Conservation (phyloP, 2,797 vertebrate genomes). For the Chrosomus eos region DNA sequence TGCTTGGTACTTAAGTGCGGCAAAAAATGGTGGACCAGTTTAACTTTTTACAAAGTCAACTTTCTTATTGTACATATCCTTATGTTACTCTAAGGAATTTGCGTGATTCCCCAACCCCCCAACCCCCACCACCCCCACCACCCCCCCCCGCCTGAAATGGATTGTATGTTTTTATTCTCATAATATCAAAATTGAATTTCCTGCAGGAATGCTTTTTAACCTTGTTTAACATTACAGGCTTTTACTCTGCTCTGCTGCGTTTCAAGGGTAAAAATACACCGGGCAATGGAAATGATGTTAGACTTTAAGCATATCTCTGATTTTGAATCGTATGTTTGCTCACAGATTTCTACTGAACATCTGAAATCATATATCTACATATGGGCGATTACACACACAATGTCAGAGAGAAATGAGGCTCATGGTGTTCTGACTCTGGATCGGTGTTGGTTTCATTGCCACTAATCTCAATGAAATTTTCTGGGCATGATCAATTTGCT, state of each 20-base stretch:
- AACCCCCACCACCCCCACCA: too few species aligned
- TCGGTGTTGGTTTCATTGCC: constrained; percentile 51
- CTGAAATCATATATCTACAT: constrained; percentile 15
- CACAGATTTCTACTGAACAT: not conserved
- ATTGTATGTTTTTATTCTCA: not conserved
- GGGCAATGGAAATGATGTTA: constrained; percentile 7
- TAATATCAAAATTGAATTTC: constrained; percentile 34
- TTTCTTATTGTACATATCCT: not conserved
- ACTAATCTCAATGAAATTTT: constrained; percentile 42
- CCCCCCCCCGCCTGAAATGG: not conserved
- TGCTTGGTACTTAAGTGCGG: not conserved
- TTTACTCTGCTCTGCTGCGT: constrained; percentile 62
- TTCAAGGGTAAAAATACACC: constrained; percentile 51
- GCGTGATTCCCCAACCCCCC: rapidly evolving
- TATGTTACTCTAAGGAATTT: not conserved
- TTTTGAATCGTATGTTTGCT: not conserved
- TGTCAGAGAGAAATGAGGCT: constrained; percentile 32
- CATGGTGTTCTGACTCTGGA: constrained; percentile 49
- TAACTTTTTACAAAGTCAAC: not conserved
- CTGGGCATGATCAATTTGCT: constrained; percentile 39
- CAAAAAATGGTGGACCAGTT: not conserved
- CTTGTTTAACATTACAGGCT: constrained; percentile 69
- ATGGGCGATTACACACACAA: not conserved
- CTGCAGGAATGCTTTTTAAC: constrained; percentile 52
- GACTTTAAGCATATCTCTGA: constrained; percentile 7